Base-by-base conservation (phyloP, 2,888 invertebrate genomes). In the Sepiola atlantica region DNA sequence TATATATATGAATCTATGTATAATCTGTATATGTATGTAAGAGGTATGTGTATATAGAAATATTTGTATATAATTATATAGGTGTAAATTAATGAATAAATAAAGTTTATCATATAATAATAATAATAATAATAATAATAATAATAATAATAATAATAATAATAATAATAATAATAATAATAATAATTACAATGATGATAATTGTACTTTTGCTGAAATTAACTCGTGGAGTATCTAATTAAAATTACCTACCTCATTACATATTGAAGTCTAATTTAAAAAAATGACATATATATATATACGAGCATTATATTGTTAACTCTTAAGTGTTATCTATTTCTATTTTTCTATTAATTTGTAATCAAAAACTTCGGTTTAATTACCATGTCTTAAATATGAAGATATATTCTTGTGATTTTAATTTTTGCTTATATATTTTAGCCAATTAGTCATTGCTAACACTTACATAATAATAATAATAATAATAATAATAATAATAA, bases 1-100 rank as follows among this genome's bases (percentile, higher is more conserved):
- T 45, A 45, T 45, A 45, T 45, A 45, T 45, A 45, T n/a, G n/a
- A n/a, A n/a, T n/a, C n/a, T 45, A 45, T 45, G 8, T 45, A 45
- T 45, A 45, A 2, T 8, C 2, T 45, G 8, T 45, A 45, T 45
- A 45, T 45, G 8, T 45, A 45, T 45, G 45, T 45, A 45, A n/a
- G n/a, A n/a, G n/a, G n/a, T n/a, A n/a, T n/a, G n/a, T n/a, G n/a
- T 28, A 28, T n/a, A 77, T n/a, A n/a, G 28, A 77, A n/a, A n/a
- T 77, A 77, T n/a, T n/a, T 77, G 77, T n/a, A 77, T 77, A n/a
- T n/a, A 77, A n/a, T n/a, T n/a, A n/a, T 77, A 77, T 77, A 77
- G 28, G 16, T 28, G 14, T n/a, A 77, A n/a, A 77, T 77, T 77
- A 77, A 77, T 77, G 18, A 16, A 77, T 77, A 77, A 77, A 77